phyloP scores from a whole-genome alignment of 64 coral and sea anemone genomes.

The Dendrophyllia cribrosa region DNA sequence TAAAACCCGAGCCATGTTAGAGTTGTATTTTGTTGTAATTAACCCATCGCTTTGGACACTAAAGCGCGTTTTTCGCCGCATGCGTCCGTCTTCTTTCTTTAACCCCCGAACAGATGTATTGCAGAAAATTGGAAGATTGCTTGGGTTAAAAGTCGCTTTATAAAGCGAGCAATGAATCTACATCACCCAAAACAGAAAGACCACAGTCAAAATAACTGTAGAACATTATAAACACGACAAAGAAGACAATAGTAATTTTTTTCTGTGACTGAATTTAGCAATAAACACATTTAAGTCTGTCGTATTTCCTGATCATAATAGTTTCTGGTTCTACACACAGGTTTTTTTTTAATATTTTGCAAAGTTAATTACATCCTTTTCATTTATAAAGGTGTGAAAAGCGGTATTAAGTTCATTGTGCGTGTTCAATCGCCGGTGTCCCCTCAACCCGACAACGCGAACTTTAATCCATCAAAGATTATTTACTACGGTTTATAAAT shows the following conservation, averaged over 20 bases:
- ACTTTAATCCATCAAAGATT: slow-evolving; percentile 17
- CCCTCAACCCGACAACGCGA: background rate
- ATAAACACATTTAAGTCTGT: background rate
- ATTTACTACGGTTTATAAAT: background rate
- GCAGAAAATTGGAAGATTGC: background rate
- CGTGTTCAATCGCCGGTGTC: background rate
- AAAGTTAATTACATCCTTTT: slow-evolving; percentile 47
- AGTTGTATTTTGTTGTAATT: slow-evolving; percentile 4
- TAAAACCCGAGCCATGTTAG: background rate
- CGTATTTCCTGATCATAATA: background rate
- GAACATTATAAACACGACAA: background rate
- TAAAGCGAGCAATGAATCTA: background rate
- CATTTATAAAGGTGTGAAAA: slow-evolving; percentile 27
- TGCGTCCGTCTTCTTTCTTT: background rate
- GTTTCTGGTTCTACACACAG: background rate
- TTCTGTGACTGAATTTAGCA: background rate
- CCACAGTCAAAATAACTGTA: background rate
- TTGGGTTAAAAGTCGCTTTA: background rate
- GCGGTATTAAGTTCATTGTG: slow-evolving; percentile 21
- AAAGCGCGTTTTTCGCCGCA: background rate
- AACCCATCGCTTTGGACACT: background rate
- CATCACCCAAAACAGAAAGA: background rate
- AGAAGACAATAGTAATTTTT: background rate
- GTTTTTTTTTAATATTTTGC: background rate
- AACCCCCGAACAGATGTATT: background rate